Evolutionary conservation across 2,113 vertebrate species (phyloP), one percentile per base, ranked within the genome.

Genomic region (Leucoraja erinaceus): DNA sequence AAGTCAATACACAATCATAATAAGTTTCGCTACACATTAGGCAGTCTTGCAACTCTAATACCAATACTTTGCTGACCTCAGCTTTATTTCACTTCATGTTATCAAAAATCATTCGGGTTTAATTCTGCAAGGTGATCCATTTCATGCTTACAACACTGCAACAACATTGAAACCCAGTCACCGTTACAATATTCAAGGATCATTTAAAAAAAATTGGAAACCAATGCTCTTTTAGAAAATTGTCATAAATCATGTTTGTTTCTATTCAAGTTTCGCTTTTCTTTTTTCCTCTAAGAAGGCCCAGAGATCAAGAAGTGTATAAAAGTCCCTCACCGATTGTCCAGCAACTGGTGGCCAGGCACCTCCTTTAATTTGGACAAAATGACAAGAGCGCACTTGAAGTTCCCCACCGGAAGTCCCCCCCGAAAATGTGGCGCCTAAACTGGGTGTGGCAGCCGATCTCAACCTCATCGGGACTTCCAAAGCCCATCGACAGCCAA

Each of bases 31-130:
- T 7, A 38, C 90, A 91, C 20, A 47, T 22, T 54, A 88, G 83
- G 12, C 83, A 88, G 59, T 31, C 5, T 47, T 79, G 59, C 59
- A 88, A 59, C 59, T 88, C n/a, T 31, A 31, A 63, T 88, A 18
- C 18, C 16, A 3, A 54, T 83, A 22, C 8, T 56, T 59, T 9
- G 47, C 79, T 83, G 20, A 9, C 25, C 56, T 83, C 79, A 83
- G 59, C 28, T 88, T 66, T 61, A 88, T 63, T 88, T 88, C n/a
- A 63, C 59, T 88, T 88, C 0, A 88, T 66, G 16, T 88, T 88
- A 31, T 61, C 83, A 18, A 66, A 47, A 88, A 63, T n/a, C 0
- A 14, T 88, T 88, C n/a, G 25, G 59, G 59, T 14, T n/a, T n/a
- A 88, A 88, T 31, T 88, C 59, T 61, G 25, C n/a, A 61, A 88